These are phyloP conservation scores for Heliocidaris tuberculata DNA, from an alignment of 35 echinoderm and acorn worm species.

Conservation along the genomic window DNA sequence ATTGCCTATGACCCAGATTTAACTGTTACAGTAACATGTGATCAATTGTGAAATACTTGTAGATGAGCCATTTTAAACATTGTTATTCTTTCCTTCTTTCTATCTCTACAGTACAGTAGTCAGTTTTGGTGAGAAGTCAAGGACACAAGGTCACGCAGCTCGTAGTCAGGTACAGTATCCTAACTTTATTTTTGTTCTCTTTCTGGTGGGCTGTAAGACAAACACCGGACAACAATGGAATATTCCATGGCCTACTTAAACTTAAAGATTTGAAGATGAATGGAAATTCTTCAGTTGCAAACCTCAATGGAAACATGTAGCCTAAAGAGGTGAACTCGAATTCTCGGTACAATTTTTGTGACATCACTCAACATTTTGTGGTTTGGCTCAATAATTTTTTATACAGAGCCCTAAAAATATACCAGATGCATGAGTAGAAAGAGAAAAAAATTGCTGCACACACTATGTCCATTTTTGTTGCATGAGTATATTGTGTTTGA, in stretches of 20 bases:
- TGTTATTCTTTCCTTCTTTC: slow-evolving; percentile 40
- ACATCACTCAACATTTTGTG: too few relatives aligned
- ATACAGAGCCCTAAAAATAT: too few relatives aligned
- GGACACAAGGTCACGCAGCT: slow-evolving; percentile 63
- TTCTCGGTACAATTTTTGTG: too few relatives aligned
- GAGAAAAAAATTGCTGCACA: too few relatives aligned
- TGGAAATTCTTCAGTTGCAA: neutral
- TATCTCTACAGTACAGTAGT: slow-evolving; percentile 60
- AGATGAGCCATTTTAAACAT: neutral
- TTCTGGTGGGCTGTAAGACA: neutral
- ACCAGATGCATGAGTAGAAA: too few relatives aligned
- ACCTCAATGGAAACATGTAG: neutral
- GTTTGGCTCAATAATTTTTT: too few relatives aligned
- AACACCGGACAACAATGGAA: neutral
- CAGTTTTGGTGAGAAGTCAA: slow-evolving; percentile 71
- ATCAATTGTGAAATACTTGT: neutral
- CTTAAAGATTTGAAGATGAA: neutral
- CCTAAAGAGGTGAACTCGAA: too few relatives aligned
- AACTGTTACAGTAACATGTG: neutral
- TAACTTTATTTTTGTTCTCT: neutral
- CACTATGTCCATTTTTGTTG: too few relatives aligned
- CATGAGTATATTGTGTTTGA: too few relatives aligned
- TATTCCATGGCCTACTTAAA: neutral
- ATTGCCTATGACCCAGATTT: neutral
- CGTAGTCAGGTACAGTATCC: slow-evolving; percentile 64